phyloP scores from a whole-genome alignment of 37 sponge, comb jelly and placozoan species.

The Amphimedon queenslandica region DNA sequence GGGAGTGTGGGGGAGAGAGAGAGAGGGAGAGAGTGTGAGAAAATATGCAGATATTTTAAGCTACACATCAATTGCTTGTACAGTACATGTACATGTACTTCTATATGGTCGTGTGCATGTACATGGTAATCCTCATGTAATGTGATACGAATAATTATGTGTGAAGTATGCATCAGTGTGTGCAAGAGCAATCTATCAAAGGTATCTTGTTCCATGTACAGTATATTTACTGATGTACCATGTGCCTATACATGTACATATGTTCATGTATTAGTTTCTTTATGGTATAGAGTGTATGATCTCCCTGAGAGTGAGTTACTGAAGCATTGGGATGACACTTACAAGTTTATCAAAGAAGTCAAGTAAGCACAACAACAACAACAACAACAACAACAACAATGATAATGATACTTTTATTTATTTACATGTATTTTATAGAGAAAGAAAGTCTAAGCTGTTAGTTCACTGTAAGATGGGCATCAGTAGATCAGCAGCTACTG shows the following conservation, averaged over 20 bases:
- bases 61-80: not conserved
- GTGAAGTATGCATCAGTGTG: too few relatives aligned
- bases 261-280: not conserved
- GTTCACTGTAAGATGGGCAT: conserved; percentile 97
- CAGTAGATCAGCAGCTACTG: conserved; percentile 95
- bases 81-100: conserved; percentile 8
- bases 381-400: too few relatives aligned
- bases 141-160: too few relatives aligned
- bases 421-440: conserved; percentile 27
- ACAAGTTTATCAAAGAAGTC: conserved; percentile 88
- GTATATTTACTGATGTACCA: not conserved
- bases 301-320: conserved; percentile 82
- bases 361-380: conserved; percentile 47
- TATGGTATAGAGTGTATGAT: conserved; percentile 70
- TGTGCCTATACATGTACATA: conserved; percentile 3
- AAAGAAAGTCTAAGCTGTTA: conserved; percentile 53
- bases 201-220: conserved; percentile 1
- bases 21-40: not conserved
- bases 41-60: not conserved
- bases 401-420: not conserved
- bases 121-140: conserved; percentile 9
- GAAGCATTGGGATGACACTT: conserved; percentile 95
- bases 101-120: conserved; percentile 4
- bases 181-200: too few relatives aligned
- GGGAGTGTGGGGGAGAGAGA: too few relatives aligned